A percentile compares a stretch with the other conserved stretches of the same genome.
Conservation (phyloP, 2,888 invertebrate genomes). For the Zaprionus bogoriensis region DNA sequence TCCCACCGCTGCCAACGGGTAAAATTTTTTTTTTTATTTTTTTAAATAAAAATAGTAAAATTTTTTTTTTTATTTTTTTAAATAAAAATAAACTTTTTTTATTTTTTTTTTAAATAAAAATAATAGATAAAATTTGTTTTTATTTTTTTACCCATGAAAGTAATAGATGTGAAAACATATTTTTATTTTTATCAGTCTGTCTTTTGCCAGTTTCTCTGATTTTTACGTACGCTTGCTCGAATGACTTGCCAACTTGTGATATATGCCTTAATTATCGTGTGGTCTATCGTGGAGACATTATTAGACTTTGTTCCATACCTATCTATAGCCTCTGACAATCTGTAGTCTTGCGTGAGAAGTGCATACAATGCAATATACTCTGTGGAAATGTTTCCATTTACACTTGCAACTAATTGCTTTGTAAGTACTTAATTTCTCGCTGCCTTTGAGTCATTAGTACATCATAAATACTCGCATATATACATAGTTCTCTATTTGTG, state of each 20-base stretch:
- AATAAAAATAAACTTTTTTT: neutral
- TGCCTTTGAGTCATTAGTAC: conserved; percentile 22
- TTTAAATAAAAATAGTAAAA: neutral
- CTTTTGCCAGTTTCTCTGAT: no score
- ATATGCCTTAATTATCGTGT: neutral
- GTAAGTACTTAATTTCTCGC: neutral
- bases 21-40: neutral
- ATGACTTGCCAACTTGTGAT: neutral
- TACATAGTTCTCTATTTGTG: neutral
- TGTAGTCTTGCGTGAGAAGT: neutral
- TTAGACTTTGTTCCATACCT: neutral
- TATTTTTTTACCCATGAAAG: no score
- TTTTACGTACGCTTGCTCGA: no score
- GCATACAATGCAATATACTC: neutral
- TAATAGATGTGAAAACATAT: no score
- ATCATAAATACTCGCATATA: conserved; percentile 5
- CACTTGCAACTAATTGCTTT: neutral
- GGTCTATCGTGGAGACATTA: neutral
- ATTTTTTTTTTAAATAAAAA: neutral
- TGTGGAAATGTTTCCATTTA: neutral
- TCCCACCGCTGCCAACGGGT: conserved; percentile 81
- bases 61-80: no score
- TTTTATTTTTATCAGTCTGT: no score
- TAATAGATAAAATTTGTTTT: neutral
- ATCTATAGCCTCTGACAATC: neutral